These are phyloP conservation scores for Digitonthophagus gazella DNA, from an alignment of 2,888 invertebrate genomes.

Conservation along the genomic window DNA sequence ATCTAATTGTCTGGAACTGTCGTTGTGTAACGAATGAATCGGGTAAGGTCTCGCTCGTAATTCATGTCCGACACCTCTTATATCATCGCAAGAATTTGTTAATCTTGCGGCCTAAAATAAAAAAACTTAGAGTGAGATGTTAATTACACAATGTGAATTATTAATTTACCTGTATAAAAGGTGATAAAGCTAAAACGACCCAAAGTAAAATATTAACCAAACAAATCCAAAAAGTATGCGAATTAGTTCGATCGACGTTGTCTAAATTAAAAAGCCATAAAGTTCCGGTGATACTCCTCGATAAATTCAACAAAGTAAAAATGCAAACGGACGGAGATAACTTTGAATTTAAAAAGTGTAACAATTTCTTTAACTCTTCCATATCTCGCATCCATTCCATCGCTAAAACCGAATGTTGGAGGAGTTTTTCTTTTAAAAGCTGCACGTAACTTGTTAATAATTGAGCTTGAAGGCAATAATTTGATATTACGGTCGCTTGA, in stretches of 20 bases:
- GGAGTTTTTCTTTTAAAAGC: constrained; percentile 68
- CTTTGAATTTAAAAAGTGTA: constrained; percentile 74
- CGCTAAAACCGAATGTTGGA: constrained; percentile 70
- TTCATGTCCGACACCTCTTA: constrained; percentile 76
- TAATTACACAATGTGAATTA: neutral
- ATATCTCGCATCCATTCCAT: constrained; percentile 82
- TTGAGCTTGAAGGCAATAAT: constrained; percentile 80
- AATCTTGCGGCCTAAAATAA: constrained; percentile 64
- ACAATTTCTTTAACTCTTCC: constrained; percentile 72
- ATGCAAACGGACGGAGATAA: constrained; percentile 74
- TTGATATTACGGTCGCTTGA: constrained; percentile 78
- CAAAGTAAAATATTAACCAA: constrained; percentile 63
- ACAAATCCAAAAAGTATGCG: constrained; percentile 60
- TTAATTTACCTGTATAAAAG: constrained; percentile 65
- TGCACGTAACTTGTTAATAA: constrained; percentile 71
- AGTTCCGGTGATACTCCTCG: constrained; percentile 69
- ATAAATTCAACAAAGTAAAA: constrained; percentile 71
- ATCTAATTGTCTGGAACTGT: constrained; percentile 59
- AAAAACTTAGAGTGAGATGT: neutral
- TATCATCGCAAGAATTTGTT: constrained; percentile 67
- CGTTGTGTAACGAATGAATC: constrained; percentile 56
- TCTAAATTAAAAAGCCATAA: constrained; percentile 66
- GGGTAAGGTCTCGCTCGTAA: constrained; percentile 75
- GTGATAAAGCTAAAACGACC: constrained; percentile 63
- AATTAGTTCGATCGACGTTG: constrained; percentile 50